These are phyloP conservation scores for Lepidostoma basale DNA, from an alignment of 1,140 invertebrate genomes.

Conservation along the genomic window DNA sequence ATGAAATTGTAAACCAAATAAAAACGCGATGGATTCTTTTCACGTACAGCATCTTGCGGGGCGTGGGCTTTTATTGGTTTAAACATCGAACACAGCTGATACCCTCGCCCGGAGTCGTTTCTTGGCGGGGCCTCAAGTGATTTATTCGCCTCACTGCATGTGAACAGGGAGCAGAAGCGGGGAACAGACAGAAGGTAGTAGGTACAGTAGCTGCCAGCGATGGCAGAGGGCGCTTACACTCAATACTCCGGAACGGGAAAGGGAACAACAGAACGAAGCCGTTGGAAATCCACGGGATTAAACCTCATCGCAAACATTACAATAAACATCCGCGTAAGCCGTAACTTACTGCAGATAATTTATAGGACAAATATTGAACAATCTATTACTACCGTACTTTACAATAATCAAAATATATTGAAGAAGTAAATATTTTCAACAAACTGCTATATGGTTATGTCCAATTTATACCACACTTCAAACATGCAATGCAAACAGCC, in stretches of 20 bases:
- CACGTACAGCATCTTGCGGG: not conserved
- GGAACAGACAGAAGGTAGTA: not conserved
- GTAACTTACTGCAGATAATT: too few relatives aligned
- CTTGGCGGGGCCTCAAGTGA: constrained; percentile 11
- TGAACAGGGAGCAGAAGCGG: not conserved
- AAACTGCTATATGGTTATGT: too few relatives aligned
- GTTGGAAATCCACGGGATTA: constrained; percentile 18
- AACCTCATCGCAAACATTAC: not conserved
- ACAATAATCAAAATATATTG: too few relatives aligned
- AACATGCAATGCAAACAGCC: too few relatives aligned
- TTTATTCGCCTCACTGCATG: constrained; percentile 12
- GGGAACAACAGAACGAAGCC: not conserved
- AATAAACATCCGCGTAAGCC: too few relatives aligned
- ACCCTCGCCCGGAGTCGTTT: not conserved
- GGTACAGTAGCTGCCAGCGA: not conserved
- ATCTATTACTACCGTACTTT: too few relatives aligned
- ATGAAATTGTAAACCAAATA: not conserved
- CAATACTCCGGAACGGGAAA: constrained; percentile 5
- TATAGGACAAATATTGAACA: too few relatives aligned
- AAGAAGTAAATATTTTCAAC: too few relatives aligned
- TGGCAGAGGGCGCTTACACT: not conserved
- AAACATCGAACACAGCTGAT: constrained; percentile 1
- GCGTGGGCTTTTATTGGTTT: constrained; percentile 5
- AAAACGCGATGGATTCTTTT: not conserved
- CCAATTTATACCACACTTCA: too few relatives aligned